Evolutionary conservation across 2,888 invertebrate genomes (phyloP).

Genomic region (Ctena decussata): DNA sequence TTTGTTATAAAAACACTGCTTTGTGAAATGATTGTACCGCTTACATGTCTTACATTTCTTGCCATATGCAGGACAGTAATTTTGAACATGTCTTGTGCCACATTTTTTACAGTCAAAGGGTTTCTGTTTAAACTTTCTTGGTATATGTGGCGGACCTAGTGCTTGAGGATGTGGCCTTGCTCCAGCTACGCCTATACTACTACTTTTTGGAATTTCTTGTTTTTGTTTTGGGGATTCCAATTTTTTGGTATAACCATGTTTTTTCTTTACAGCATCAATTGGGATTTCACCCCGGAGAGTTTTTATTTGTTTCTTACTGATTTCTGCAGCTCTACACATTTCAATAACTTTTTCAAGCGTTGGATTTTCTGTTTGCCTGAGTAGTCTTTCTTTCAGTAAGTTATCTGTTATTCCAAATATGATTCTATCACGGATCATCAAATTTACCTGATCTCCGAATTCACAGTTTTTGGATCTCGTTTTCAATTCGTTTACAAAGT

Average conservation of each 20-base stretch:
- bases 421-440: slow-evolving; percentile 35
- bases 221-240: background rate
- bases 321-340: slow-evolving; percentile 46
- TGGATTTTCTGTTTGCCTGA: slow-evolving; percentile 34
- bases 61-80: slow-evolving; percentile 53
- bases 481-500: slow-evolving; percentile 42
- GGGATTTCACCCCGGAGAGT: background rate
- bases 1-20: background rate
- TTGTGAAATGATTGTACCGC: slow-evolving; percentile 33
- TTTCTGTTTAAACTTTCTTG: background rate
- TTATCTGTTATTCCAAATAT: slow-evolving; percentile 25
- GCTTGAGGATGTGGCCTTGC: background rate
- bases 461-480: slow-evolving; percentile 35
- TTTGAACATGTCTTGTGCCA: slow-evolving; percentile 17
- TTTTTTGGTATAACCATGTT: background rate
- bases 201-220: background rate
- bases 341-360: slow-evolving; percentile 31
- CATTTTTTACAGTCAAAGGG: slow-evolving; percentile 26
- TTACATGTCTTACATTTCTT: slow-evolving; percentile 27
- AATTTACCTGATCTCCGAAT: slow-evolving; percentile 30
- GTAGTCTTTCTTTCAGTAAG: slow-evolving; percentile 27
- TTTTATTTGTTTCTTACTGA: slow-evolving; percentile 25
- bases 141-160: background rate
- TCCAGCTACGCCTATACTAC: background rate
- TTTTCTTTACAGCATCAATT: background rate